Evolutionary conservation across 2,113 vertebrate species (phyloP).

Genomic region (Phylloscopus whistleri): DNA sequence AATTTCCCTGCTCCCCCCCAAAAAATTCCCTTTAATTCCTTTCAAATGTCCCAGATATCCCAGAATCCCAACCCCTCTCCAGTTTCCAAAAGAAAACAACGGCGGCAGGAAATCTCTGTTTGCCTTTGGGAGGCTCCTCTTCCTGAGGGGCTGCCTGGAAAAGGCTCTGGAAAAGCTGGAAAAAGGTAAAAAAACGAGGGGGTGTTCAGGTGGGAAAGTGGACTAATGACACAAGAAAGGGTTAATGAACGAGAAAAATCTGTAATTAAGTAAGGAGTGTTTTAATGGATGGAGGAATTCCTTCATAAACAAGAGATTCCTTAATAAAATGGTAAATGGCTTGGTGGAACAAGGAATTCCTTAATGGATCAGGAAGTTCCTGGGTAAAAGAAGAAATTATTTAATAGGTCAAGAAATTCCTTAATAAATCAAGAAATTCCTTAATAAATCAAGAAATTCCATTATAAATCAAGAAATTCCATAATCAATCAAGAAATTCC

Average conservation of each 20-base stretch:
- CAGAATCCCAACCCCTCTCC: conserved; percentile 53
- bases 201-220: no score
- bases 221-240: not conserved
- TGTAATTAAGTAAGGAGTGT: not conserved
- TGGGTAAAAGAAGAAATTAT: not conserved
- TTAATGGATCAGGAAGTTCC: not conserved
- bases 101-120: conserved; percentile 81
- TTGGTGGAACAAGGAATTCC: no score
- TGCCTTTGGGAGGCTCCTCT: conserved; percentile 78
- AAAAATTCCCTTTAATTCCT: conserved; percentile 36
- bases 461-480: no score
- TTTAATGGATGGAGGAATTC: not conserved
- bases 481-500: not conserved
- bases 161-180: not conserved
- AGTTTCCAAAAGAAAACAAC: conserved; percentile 74
- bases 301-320: not conserved
- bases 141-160: conserved; percentile 63
- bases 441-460: not conserved
- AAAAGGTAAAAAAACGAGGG: not conserved
- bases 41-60: conserved; percentile 45
- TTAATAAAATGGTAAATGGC: no score
- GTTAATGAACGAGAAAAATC: not conserved
- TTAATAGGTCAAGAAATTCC: not conserved
- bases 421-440: not conserved
- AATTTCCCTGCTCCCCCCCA: not conserved